Evolutionary conservation across 2,888 invertebrate genomes (phyloP), one percentile per base, ranked within the genome.

Genomic region (Uropetala carovei): DNA sequence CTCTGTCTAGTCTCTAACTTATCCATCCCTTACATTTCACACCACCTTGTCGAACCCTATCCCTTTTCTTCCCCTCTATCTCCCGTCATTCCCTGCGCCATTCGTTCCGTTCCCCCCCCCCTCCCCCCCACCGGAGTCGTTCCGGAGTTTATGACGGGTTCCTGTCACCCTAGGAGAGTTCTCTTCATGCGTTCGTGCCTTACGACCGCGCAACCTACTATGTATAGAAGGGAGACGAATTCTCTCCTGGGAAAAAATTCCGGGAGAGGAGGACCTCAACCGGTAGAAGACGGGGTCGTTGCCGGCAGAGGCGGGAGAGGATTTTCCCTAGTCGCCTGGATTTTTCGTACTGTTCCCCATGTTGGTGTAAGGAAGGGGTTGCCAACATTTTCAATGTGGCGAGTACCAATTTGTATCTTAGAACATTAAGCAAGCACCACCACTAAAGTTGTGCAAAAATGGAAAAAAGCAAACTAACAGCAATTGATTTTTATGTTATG

Each of bases 101-200:
- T 86, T 60, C 60, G 13, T 60, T 86, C 18, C 18, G 27, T 3
- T 86, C 60, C 14, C 43, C 30, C 11, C 18, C n/a, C n/a, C n/a
- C n/a, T n/a, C 58, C 60, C 60, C 59, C 30, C 11, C 18, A 30
- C 9, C 86, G 10, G 60, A 68, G 68, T n/a, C 18, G 18, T 68
- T 68, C 68, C 68, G 68, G 68, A 68, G 68, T 68, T 68, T 68
- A 68, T 68, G 68, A 68, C 68, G 22, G 68, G 18, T 18, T n/a
- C n/a, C 68, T 43, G 43, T 3, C 43, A 43, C 43, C 43, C 43
- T 43, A 43, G 68, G 64, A 64, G 14, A n/a, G 64, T 68, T 68
- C 68, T n/a, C 18, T 68, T 68, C 68, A 68, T 16, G 18, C n/a
- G 68, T 64, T 16, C 64, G 64, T 8, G 64, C 64, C 64, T 64